Conservation (phyloP, 2,113 vertebrate genomes). For the Zingel zingel region DNA sequence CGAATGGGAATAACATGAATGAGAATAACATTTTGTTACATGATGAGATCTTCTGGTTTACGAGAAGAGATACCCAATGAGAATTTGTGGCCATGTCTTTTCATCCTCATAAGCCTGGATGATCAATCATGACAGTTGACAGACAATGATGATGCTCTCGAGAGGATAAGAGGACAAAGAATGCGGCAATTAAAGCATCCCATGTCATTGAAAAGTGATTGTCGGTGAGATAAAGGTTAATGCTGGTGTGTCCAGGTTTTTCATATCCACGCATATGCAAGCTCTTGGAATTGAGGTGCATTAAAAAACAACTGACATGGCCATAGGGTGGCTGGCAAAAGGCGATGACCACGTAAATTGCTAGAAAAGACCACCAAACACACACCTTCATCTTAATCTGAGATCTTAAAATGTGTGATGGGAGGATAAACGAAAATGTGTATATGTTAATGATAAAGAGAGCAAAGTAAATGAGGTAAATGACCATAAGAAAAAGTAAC, state of each 20-base stretch:
- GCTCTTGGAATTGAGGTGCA: background rate
- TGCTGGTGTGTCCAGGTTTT: background rate
- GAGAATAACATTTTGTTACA: constrained; percentile 7
- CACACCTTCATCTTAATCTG: background rate
- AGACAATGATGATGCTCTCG: background rate
- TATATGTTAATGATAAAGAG: constrained; percentile 6
- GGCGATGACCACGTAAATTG: background rate
- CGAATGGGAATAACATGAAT: constrained; percentile 1
- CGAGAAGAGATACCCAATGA: background rate
- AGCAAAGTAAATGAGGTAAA: background rate
- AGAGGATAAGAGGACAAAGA: constrained; percentile 4
- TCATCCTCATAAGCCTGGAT: background rate
- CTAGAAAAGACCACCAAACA: background rate
- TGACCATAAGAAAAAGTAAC: background rate
- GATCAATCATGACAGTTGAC: constrained; percentile 19
- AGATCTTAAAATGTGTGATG: background rate
- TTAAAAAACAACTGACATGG: background rate
- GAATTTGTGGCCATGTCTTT: background rate
- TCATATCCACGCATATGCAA: background rate
- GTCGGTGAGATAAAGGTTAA: background rate
- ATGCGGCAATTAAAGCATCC: background rate
- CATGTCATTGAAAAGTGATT: background rate
- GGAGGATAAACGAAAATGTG: background rate
- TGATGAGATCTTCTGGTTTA: background rate
- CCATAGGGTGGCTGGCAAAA: background rate